Conservation (phyloP, 2,797 vertebrate genomes). For the Anisognathus igniventris region DNA sequence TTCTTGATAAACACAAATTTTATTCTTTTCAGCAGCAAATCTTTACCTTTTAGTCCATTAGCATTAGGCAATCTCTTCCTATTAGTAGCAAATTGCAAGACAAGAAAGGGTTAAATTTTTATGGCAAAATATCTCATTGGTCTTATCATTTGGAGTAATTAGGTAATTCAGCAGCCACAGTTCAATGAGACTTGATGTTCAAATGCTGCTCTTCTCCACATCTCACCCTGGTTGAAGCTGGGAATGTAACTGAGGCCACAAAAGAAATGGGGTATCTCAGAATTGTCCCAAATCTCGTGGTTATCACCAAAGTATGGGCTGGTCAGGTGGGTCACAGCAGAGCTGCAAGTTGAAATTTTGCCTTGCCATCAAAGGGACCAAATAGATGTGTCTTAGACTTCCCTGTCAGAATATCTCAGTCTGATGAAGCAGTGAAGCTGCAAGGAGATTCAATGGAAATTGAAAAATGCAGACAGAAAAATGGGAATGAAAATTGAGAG, state of each 20-base stretch:
- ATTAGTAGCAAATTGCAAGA: not conserved
- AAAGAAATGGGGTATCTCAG: not conserved
- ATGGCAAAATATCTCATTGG: not conserved
- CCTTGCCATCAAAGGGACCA: not conserved
- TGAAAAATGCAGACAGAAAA: not conserved
- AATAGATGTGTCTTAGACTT: not conserved
- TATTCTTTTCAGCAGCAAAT: not conserved
- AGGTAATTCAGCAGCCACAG: not conserved
- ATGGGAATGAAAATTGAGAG: not conserved
- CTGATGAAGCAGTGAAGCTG: not conserved
- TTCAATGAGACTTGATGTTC: not conserved
- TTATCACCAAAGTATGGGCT: not conserved
- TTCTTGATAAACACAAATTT: not conserved
- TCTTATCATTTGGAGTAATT: not conserved
- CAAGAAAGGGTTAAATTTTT: not conserved
- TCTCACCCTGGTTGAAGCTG: not conserved
- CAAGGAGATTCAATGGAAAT: not conserved
- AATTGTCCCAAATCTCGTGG: not conserved
- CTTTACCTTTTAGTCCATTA: not conserved
- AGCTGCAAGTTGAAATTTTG: not conserved
- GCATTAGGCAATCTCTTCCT: not conserved
- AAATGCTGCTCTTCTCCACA: not conserved
- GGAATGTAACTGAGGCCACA: not conserved
- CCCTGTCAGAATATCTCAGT: not conserved
- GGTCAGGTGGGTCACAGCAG: not conserved